Conservation (phyloP, 2,888 invertebrate species). For the Priocnemis perturbator region DNA sequence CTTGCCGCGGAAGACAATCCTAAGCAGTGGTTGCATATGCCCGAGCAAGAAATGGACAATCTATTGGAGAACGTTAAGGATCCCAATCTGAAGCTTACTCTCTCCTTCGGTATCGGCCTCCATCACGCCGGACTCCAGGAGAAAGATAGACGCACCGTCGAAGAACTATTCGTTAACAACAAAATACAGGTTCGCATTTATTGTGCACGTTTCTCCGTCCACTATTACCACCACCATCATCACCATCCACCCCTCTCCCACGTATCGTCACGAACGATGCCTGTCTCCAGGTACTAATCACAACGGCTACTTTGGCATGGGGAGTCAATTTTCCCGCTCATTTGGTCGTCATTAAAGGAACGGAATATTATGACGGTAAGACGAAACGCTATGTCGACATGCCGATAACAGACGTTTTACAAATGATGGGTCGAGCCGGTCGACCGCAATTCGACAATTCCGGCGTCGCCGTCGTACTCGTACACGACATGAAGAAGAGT, state of each 20-base stretch:
- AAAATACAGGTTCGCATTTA: constrained; percentile 88
- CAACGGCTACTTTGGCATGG: constrained; percentile 99
- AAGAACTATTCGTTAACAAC: constrained; percentile 94
- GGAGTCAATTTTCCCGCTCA: constrained; percentile 99
- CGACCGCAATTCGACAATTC: constrained; percentile 97
- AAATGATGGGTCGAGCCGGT: constrained; percentile 99
- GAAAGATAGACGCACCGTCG: constrained; percentile 91
- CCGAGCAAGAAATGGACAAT: constrained; percentile 90
- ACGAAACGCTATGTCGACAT: constrained; percentile 98
- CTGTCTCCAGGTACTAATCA: constrained; percentile 85
- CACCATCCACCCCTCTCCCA: too few species aligned
- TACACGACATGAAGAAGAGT: constrained; percentile 98
- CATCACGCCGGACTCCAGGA: constrained; percentile 99
- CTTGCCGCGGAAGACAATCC: constrained; percentile 94
- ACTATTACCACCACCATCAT: too few species aligned
- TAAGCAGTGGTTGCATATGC: constrained; percentile 95
- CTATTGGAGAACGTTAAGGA: constrained; percentile 84
- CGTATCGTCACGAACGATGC: background rate
- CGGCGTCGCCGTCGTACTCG: constrained; percentile 90
- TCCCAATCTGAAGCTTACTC: constrained; percentile 91
- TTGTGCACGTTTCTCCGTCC: background rate
- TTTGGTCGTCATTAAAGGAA: constrained; percentile 98
- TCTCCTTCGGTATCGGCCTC: constrained; percentile 98
- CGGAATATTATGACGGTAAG: constrained; percentile 99
- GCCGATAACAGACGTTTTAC: constrained; percentile 99